phyloP scores from a whole-genome alignment of 2,113 vertebrate species.

The Cinclus cinclus region DNA sequence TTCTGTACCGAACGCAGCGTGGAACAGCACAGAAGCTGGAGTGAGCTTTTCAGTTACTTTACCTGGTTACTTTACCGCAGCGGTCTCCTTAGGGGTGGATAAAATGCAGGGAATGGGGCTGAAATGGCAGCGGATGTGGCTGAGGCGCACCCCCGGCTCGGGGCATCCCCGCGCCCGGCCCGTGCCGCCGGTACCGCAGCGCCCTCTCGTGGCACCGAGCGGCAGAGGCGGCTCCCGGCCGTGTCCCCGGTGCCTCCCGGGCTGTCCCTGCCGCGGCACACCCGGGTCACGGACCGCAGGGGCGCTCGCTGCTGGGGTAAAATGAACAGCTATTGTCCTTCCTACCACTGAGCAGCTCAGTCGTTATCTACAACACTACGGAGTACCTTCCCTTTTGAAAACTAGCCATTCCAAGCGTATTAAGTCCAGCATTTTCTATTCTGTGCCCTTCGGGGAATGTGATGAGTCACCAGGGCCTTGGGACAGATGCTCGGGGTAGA shows the following conservation, averaged over 20 bases:
- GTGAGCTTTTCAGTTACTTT: not conserved
- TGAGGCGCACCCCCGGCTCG: fast-evolving
- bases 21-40: not conserved
- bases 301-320: not conserved
- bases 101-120: fast-evolving
- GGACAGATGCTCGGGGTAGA: not conserved
- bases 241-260: not conserved
- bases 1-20: not conserved
- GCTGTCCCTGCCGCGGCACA: fast-evolving
- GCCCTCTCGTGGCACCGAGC: no score
- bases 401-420: fast-evolving
- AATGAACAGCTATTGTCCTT: fast-evolving
- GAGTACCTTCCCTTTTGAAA: not conserved
- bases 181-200: fast-evolving
- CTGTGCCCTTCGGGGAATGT: not conserved
- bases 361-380: not conserved
- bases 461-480: not conserved
- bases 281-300: fast-evolving
- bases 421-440: not conserved
- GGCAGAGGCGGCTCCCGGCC: no score
- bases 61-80: not conserved
- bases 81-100: not conserved
- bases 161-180: not conserved
- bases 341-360: no score
- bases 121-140: fast-evolving